Conservation (phyloP, 2,888 invertebrate genomes). For the Drosophila siamana region DNA sequence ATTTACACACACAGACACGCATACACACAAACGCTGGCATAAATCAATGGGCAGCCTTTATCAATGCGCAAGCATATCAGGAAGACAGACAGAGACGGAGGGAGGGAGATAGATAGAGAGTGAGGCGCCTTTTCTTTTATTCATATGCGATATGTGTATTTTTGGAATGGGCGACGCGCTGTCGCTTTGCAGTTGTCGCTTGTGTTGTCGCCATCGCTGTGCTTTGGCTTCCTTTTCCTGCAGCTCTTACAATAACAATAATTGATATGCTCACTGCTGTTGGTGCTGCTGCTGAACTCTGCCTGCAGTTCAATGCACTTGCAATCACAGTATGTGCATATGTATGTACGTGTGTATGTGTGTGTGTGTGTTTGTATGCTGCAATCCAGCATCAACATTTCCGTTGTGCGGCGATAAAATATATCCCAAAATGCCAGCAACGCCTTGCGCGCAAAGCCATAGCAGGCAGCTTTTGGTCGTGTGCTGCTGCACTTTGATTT, state of each 20-base stretch:
- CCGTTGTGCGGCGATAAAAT: conserved; percentile 58
- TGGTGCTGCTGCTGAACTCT: conserved; percentile 46
- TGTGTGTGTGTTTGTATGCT: background rate
- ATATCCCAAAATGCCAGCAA: conserved; percentile 19
- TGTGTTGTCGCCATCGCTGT: conserved; percentile 17
- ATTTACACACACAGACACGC: conserved; percentile 5
- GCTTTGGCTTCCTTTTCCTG: conserved; percentile 35
- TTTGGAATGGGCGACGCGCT: conserved; percentile 48
- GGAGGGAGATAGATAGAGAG: too few relatives aligned
- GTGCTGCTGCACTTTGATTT: conserved; percentile 56
- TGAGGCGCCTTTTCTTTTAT: conserved; percentile 31
- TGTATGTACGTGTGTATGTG: too few relatives aligned
- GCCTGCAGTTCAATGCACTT: conserved; percentile 55
- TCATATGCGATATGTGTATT: conserved; percentile 39
- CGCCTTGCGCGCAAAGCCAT: conserved; percentile 14
- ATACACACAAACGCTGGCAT: conserved; percentile 5
- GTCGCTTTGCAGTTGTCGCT: conserved; percentile 26
- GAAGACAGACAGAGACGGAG: background rate
- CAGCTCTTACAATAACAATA: conserved; percentile 58
- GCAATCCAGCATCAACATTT: conserved; percentile 54
- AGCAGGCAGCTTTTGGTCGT: conserved; percentile 46
- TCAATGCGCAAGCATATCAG: conserved; percentile 53
- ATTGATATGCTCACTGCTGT: conserved; percentile 63
- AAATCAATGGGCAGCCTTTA: conserved; percentile 39
- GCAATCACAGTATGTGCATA: background rate